phyloP scores from a whole-genome alignment of 2,113 vertebrate genomes.

The Prunella himalayana region DNA sequence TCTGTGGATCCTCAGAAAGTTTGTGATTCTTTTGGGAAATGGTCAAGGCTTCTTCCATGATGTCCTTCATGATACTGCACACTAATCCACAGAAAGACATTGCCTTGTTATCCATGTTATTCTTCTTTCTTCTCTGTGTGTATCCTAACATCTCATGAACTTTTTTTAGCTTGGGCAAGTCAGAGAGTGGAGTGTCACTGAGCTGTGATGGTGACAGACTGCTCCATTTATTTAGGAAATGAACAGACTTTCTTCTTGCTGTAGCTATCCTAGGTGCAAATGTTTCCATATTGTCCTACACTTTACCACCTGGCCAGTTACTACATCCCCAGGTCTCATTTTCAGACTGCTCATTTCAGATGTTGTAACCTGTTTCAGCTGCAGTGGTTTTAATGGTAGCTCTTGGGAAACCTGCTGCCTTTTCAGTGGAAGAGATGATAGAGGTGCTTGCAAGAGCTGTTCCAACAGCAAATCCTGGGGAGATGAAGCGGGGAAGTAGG shows the following conservation, averaged over 20 bases:
- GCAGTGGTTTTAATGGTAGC: not conserved
- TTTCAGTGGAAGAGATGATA: not conserved
- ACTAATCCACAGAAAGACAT: not conserved
- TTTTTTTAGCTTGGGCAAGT: not conserved
- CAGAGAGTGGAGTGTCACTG: not conserved
- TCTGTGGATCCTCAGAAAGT: not conserved
- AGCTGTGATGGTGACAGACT: not conserved
- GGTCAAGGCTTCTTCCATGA: not conserved
- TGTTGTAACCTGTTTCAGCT: not conserved
- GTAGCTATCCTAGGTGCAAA: not conserved
- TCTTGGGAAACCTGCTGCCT: not conserved
- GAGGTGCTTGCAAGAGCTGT: not conserved
- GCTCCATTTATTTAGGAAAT: not conserved
- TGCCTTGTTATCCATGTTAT: not conserved
- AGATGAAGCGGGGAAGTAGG: not conserved
- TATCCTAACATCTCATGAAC: not conserved
- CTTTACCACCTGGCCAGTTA: not conserved
- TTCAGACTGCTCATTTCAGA: not conserved
- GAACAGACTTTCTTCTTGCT: not conserved
- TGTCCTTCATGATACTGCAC: not conserved
- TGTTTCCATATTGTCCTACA: not conserved
- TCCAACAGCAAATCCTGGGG: not conserved
- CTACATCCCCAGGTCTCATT: not conserved
- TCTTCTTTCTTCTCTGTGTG: not conserved
- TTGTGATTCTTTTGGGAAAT: not conserved